Evolutionary conservation across 2,888 invertebrate genomes (phyloP).

Genomic region (Patella caerulea): DNA sequence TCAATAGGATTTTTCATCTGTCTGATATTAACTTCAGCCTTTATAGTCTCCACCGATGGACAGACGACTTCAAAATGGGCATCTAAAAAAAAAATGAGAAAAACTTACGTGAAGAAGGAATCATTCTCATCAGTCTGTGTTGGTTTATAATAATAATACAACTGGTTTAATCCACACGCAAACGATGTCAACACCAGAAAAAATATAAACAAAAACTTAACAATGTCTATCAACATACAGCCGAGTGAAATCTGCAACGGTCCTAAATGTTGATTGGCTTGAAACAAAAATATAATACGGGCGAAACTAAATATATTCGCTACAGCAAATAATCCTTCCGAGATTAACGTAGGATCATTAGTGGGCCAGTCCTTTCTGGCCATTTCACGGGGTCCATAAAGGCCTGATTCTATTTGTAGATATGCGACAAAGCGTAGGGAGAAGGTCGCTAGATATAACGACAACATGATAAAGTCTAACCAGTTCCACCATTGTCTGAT

Average conservation of each 20-base stretch:
- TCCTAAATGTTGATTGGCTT: conserved; percentile 75
- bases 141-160: conserved; percentile 74
- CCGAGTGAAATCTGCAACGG: conserved; percentile 75
- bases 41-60: too few species aligned
- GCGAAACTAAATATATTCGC: conserved; percentile 76
- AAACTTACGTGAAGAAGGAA: conserved; percentile 62
- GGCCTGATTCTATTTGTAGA: conserved; percentile 63
- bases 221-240: conserved; percentile 76
- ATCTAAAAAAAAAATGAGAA: neutral
- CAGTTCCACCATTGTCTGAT: conserved; percentile 76
- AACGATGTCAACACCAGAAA: conserved; percentile 74
- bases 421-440: conserved; percentile 73
- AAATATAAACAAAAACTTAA: conserved; percentile 75
- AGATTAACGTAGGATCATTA: conserved; percentile 75
- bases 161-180: conserved; percentile 82
- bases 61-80: too few species aligned
- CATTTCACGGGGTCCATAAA: conserved; percentile 69
- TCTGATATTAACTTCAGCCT: too few species aligned
- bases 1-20: too few species aligned
- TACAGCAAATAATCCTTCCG: conserved; percentile 75
- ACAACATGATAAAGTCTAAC: conserved; percentile 76
- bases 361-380: conserved; percentile 73
- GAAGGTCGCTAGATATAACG: conserved; percentile 75
- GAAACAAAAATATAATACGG: conserved; percentile 75
- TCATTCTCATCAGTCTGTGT: conserved; percentile 41